Evolutionary conservation across 2,113 vertebrate genomes (phyloP).

Genomic region (Alectura lathami): DNA sequence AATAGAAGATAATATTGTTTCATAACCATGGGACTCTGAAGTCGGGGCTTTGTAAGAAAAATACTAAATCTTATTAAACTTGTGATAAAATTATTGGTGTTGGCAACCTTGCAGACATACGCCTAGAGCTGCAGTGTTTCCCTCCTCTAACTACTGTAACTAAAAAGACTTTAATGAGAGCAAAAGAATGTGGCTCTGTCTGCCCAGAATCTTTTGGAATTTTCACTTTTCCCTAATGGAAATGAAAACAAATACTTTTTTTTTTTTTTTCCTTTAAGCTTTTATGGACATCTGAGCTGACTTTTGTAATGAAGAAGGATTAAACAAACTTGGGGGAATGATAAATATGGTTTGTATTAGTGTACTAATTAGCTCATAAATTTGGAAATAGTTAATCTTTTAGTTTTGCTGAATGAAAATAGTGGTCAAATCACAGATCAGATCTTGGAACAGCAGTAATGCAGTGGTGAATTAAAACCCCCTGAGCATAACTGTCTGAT

Average conservation of each 20-base stretch:
- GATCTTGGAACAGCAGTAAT: neutral
- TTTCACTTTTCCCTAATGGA: conserved; percentile 41
- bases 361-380: conserved; percentile 52
- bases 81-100: conserved; percentile 64
- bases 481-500: conserved; percentile 19
- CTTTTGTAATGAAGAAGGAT: conserved; percentile 31
- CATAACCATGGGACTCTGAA: conserved; percentile 15
- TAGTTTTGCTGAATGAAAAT: conserved; percentile 9
- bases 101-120: conserved; percentile 55
- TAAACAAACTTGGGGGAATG: conserved; percentile 46
- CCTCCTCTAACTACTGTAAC: conserved; percentile 44
- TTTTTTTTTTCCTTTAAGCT: neutral
- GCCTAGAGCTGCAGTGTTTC: conserved; percentile 40
- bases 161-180: conserved; percentile 42
- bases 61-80: conserved; percentile 40
- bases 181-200: conserved; percentile 37
- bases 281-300: conserved; percentile 42
- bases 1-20: conserved; percentile 48
- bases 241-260: conserved; percentile 27
- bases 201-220: conserved; percentile 32
- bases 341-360: conserved; percentile 54
- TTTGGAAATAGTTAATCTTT: conserved; percentile 1
- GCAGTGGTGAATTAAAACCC: conserved; percentile 16
- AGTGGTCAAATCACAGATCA: neutral
- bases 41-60: conserved; percentile 23